Conservation (phyloP, 2,888 invertebrate species). For the Pollenia griseotomentosa region DNA sequence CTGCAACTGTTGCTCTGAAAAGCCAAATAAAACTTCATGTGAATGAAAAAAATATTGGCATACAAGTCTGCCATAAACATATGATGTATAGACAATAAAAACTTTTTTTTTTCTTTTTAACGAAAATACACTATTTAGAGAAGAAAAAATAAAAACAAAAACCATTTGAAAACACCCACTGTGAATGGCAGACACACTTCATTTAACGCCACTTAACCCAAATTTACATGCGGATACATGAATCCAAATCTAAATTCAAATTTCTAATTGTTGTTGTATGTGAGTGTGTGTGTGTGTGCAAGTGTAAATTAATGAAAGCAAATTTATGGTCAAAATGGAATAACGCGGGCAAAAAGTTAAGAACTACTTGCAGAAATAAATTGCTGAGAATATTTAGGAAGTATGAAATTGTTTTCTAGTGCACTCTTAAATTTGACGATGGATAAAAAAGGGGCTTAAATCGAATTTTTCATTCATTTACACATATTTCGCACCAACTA, state of each 20-base stretch:
- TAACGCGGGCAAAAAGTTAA: background rate
- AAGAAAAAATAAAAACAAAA: conserved; percentile 22
- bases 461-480: too few species aligned
- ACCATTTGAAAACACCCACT: conserved; percentile 63
- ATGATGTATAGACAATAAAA: conserved; percentile 44
- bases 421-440: too few species aligned
- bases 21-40: background rate
- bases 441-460: too few species aligned
- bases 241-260: conserved; percentile 32
- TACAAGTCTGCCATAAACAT: conserved; percentile 25
- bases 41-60: conserved; percentile 11
- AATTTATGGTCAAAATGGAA: conserved; percentile 19
- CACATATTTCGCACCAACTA: too few species aligned
- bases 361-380: background rate
- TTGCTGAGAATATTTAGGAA: background rate
- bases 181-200: conserved; percentile 58
- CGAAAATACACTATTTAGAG: conserved; percentile 17
- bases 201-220: conserved; percentile 69
- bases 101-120: conserved; percentile 31
- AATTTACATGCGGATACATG: conserved; percentile 52
- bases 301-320: conserved; percentile 39
- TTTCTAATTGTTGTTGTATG: background rate
- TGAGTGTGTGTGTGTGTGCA: background rate
- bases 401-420: too few species aligned
- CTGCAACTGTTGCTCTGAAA: conserved; percentile 34